Evolutionary conservation across 2,888 invertebrate species (phyloP).

Genomic region (Cantharis rustica): DNA sequence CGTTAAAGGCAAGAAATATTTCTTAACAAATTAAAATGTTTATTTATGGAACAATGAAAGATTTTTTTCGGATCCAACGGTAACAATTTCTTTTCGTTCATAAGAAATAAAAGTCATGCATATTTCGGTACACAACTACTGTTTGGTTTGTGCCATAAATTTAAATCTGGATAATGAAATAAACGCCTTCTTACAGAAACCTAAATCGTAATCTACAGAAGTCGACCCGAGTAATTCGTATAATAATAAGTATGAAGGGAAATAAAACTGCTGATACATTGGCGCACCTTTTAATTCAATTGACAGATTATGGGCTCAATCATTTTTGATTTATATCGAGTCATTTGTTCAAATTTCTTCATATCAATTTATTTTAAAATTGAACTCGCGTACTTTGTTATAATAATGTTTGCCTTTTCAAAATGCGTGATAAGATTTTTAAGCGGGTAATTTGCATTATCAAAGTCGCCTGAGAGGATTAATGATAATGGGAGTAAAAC

Average conservation of each 20-base stretch:
- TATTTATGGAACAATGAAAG: neutral
- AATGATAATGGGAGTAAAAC: neutral
- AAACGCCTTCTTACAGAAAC: conserved; percentile 10
- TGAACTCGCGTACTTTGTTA: neutral
- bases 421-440: neutral
- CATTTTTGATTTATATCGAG: neutral
- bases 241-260: neutral
- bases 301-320: conserved; percentile 43
- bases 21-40: neutral
- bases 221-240: neutral
- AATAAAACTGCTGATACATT: conserved; percentile 42
- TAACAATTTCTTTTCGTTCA: neutral
- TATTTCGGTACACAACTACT: conserved; percentile 1
- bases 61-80: neutral
- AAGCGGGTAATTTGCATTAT: neutral
- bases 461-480: neutral
- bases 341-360: neutral
- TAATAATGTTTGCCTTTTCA: neutral
- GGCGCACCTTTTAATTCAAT: conserved; percentile 43
- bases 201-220: neutral
- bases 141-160: conserved; percentile 1
- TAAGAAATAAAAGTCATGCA: conserved; percentile 2
- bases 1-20: neutral
- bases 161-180: conserved; percentile 13
- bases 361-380: neutral